Conservation (phyloP, 2,888 invertebrate species). For the Tetranychus piercei region DNA sequence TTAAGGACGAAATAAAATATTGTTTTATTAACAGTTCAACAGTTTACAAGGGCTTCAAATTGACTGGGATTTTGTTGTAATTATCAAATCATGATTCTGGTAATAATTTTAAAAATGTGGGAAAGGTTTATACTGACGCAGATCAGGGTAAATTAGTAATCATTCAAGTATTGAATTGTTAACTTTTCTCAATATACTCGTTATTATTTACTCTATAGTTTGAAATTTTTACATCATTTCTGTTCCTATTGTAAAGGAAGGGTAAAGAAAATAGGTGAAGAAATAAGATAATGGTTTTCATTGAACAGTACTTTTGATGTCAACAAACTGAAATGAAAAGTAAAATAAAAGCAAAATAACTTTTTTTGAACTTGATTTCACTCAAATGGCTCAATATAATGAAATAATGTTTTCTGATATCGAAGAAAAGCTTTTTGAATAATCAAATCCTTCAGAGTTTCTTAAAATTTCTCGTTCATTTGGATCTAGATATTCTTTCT, state of each 20-base stretch:
- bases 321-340: not conserved
- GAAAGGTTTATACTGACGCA: not conserved
- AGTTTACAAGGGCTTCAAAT: not conserved
- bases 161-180: not conserved
- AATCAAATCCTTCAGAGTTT: no score
- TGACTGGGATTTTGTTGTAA: not conserved
- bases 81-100: not conserved
- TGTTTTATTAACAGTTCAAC: not conserved
- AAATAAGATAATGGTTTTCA: not conserved
- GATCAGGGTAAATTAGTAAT: not conserved
- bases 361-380: not conserved
- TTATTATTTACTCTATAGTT: not conserved
- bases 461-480: no score
- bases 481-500: no score
- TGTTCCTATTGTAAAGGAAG: no score
- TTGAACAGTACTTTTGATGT: not conserved
- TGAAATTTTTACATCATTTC: not conserved
- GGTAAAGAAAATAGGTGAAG: no score
- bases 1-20: not conserved
- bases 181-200: not conserved
- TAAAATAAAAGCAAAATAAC: not conserved
- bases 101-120: not conserved
- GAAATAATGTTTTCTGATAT: not conserved
- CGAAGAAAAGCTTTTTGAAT: not conserved
- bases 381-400: not conserved